A percentile compares a stretch with the other conserved stretches of the same genome.
Conservation (phyloP, 2,888 invertebrate genomes). For the Caradrina clavipalpis region DNA sequence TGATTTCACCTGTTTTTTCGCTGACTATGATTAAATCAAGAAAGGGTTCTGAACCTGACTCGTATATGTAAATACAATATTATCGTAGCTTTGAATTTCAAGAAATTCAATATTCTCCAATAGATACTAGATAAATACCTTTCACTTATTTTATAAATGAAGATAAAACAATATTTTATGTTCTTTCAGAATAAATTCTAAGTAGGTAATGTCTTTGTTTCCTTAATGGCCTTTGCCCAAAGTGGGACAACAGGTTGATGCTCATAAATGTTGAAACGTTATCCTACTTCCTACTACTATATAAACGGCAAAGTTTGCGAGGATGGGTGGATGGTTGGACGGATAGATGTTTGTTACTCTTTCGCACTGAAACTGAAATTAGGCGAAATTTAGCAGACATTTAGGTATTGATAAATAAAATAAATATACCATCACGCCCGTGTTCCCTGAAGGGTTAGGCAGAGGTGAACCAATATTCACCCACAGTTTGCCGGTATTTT, state of each 20-base stretch:
- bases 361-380: too few species aligned
- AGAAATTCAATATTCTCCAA: slow-evolving; percentile 32
- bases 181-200: not conserved
- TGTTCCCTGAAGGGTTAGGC: too few species aligned
- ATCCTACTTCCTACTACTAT: too few species aligned
- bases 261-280: not conserved
- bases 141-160: not conserved
- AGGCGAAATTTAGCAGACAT: too few species aligned
- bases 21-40: slow-evolving; percentile 53
- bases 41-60: slow-evolving; percentile 45
- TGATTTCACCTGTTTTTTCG: slow-evolving; percentile 36
- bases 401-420: too few species aligned
- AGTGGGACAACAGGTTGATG: not conserved
- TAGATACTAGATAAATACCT: not conserved
- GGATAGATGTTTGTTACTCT: too few species aligned
- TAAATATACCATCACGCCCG: too few species aligned
- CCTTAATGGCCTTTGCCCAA: not conserved
- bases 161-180: not conserved
- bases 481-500: too few species aligned
- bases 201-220: not conserved
- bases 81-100: slow-evolving; percentile 18
- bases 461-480: too few species aligned
- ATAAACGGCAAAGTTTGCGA: too few species aligned
- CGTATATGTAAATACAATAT: slow-evolving; percentile 51
- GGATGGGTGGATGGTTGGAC: too few species aligned